A percentile compares a stretch with the other conserved stretches of the same genome.
These are phyloP conservation scores for Araneus ventricosus DNA, from an alignment of 1,140 invertebrate species.

Conservation along the genomic window DNA sequence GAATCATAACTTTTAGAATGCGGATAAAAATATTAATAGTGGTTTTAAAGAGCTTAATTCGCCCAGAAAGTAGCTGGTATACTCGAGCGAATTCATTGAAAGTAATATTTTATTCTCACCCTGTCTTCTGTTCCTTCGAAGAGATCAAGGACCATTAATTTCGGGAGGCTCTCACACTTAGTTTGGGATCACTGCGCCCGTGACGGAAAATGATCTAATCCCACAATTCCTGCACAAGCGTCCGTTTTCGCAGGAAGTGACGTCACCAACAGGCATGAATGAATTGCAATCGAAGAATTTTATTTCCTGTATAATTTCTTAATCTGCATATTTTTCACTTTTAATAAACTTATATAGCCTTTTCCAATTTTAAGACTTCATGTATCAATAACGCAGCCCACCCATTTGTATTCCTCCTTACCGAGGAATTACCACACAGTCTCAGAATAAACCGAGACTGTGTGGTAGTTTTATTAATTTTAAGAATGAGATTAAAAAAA, in stretches of 20 bases:
- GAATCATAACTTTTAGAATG: not conserved
- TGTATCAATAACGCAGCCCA: too few species aligned
- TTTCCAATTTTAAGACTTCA: too few species aligned
- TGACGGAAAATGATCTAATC: conserved; percentile 21
- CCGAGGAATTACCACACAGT: too few species aligned
- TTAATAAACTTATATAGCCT: not conserved
- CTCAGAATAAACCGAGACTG: too few species aligned
- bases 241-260: conserved; percentile 7
- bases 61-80: not conserved
- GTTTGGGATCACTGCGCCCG: conserved; percentile 35
- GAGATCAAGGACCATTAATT: conserved; percentile 49
- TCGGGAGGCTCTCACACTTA: conserved; percentile 37
- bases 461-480: too few species aligned
- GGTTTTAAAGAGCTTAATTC: not conserved
- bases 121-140: not conserved
- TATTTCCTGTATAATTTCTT: not conserved
- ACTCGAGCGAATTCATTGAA: not conserved
- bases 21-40: conserved; percentile 3
- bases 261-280: not conserved
- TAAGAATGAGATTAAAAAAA: too few species aligned
- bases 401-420: too few species aligned
- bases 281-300: not conserved
- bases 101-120: not conserved
- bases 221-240: not conserved
- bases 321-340: not conserved